Evolutionary conservation across 2,888 invertebrate genomes (phyloP), one percentile per base, ranked within the genome.

Genomic region (Diaprepes abbreviatus): DNA sequence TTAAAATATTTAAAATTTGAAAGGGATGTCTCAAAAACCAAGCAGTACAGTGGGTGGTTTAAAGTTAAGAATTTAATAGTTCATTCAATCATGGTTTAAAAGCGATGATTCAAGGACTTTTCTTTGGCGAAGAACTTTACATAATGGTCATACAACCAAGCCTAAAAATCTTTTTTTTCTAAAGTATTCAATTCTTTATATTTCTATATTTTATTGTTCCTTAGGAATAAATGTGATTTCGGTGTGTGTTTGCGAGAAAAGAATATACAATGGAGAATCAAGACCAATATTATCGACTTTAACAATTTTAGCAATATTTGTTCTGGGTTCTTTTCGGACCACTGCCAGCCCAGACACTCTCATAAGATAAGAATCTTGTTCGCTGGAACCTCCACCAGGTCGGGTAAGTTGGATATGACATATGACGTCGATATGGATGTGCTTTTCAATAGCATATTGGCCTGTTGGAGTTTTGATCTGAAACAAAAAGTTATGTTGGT

Each of bases 321-420:
- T 83, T n/a, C 85, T 85, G 0, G 89, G 88, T 48, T 88, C 88
- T 77, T 90, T 90, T 62, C 88, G 85, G 2, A 91, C 86, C 0
- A 90, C 83, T 0, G 91, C 91, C 10, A 89, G 87, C 45, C 91
- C 91, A 9, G 90, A 90, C 3, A 91, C 90, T 76, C 90, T 86
- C 89, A 91, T 90, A 0, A 89, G 83, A 75, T 90, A 88, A 28
- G 88, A 88, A 75, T 89, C 86, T 0, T 85, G 86, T 78, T 88
- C 86, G 1, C 85, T 87, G 0, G 87, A 86, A 5, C 87, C 86
- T 4, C 89, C 88, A 2, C 88, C 88, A 4, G 88, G 88, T 1
- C 87, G 87, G 0, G 87, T 86, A 66, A 91, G 80, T 75, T 87
- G 88, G 45, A 91, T 87, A 78, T 90, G 89, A 76, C 91, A 91